These are phyloP conservation scores for Hiodon alosoides DNA, from an alignment of 2,113 vertebrate genomes.

Conservation along the genomic window DNA sequence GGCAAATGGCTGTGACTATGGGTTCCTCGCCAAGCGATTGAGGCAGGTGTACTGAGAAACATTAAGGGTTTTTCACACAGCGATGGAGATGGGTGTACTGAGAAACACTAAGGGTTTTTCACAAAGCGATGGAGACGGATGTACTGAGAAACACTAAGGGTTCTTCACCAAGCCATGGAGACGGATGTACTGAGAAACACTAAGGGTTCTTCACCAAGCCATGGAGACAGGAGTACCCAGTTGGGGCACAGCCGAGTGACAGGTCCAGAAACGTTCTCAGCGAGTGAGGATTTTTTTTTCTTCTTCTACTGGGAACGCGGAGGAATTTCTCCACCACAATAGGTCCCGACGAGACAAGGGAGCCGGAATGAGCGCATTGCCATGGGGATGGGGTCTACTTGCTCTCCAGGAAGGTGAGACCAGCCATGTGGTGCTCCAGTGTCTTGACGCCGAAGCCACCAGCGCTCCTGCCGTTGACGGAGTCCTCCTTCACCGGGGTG, in stretches of 20 bases:
- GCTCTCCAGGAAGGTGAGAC: slow-evolving; percentile 76
- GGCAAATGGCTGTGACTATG: slow-evolving; percentile 24
- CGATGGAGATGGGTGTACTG: too few species aligned
- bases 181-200: slow-evolving; percentile 38
- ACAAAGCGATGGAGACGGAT: too few species aligned
- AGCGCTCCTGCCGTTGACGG: slow-evolving; percentile 62
- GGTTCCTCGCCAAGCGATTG: slow-evolving; percentile 46
- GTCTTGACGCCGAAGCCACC: slow-evolving; percentile 69
- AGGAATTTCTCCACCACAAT: not conserved
- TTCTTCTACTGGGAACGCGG: slow-evolving; percentile 3
- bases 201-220: slow-evolving; percentile 47
- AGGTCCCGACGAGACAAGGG: not conserved
- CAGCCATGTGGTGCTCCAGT: slow-evolving; percentile 74
- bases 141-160: slow-evolving; percentile 40
- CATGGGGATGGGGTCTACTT: slow-evolving; percentile 54
- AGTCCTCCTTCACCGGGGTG: slow-evolving; percentile 60
- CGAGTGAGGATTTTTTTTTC: not conserved
- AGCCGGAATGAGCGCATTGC: slow-evolving; percentile 4
- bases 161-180: slow-evolving; percentile 45
- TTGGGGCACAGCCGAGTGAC: slow-evolving; percentile 2
- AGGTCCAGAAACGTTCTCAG: slow-evolving; percentile 6
- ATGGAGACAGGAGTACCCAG: slow-evolving; percentile 37
- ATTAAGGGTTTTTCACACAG: too few species aligned
- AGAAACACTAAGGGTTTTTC: too few species aligned
- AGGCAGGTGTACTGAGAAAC: slow-evolving; percentile 34